phyloP scores from a whole-genome alignment of 2,888 invertebrate genomes.

The Trileptium ribeirensis region DNA sequence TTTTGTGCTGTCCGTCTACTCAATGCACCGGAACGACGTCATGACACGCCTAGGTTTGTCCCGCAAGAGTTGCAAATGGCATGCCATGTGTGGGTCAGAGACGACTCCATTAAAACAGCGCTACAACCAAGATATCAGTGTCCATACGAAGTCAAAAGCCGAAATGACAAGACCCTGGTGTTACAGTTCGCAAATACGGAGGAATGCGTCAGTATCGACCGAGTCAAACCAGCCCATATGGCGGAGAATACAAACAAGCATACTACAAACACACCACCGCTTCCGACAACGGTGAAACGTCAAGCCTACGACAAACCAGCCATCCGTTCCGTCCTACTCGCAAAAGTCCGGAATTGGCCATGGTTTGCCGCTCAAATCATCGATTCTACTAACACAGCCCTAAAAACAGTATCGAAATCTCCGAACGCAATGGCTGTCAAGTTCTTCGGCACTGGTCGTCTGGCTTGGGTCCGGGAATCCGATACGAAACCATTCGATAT shows the following conservation, averaged over 20 bases:
- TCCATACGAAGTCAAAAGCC: slow-evolving; percentile 8
- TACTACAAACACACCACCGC: neutral
- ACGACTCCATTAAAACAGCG: neutral
- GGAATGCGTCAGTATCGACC: neutral
- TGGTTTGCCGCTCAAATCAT: neutral
- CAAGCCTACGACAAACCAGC: neutral
- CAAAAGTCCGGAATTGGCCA: neutral
- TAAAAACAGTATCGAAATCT: neutral
- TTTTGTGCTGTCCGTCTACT: neutral
- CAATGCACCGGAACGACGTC: neutral
- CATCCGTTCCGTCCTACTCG: neutral
- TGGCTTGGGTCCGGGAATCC: neutral
- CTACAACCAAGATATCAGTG: neutral
- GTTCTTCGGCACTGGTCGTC: neutral
- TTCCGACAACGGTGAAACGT: neutral
- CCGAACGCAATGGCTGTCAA: neutral
- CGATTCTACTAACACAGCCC: neutral
- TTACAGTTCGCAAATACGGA: neutral
- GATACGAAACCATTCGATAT: neutral
- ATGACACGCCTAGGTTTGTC: neutral
- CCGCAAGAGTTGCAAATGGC: neutral
- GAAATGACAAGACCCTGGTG: neutral
- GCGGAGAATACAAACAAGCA: neutral
- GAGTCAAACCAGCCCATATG: slow-evolving; percentile 15
- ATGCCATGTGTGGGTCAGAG: neutral